Percentiles rank a stretch among this genome's conserved stretches.
These are phyloP conservation scores for Triplophysa rosa DNA, from an alignment of 2,113 vertebrate genomes.

Conservation along the genomic window DNA sequence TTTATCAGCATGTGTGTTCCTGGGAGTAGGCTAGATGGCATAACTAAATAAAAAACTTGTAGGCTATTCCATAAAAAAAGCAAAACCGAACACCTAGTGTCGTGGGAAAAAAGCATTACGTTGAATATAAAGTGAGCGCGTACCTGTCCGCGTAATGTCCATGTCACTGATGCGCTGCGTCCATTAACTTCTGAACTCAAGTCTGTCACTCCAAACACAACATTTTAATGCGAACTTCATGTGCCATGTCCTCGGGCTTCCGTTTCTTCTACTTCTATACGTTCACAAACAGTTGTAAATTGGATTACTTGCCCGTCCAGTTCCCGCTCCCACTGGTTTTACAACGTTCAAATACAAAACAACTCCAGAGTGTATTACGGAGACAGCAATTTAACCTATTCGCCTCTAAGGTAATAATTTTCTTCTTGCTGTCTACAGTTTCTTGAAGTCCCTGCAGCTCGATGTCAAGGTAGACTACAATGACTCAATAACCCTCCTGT, in stretches of 20 bases:
- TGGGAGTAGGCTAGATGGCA: too few species aligned
- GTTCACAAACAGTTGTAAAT: slow-evolving; percentile 4
- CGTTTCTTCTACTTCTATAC: background rate
- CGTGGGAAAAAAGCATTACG: too few species aligned
- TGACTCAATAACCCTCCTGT: background rate
- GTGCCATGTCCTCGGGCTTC: background rate
- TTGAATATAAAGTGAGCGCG: slow-evolving; percentile 19
- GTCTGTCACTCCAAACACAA: slow-evolving; percentile 10
- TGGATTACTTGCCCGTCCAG: background rate
- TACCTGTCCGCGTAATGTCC: slow-evolving; percentile 29
- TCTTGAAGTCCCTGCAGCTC: background rate
- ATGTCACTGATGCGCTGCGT: slow-evolving; percentile 5
- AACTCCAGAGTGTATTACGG: background rate
- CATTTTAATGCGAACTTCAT: background rate
- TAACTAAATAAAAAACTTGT: too few species aligned
- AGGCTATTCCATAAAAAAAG: too few species aligned
- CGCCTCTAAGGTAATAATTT: background rate
- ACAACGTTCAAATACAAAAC: background rate
- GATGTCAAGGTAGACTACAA: background rate
- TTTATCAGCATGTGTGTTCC: too few species aligned
- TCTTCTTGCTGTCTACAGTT: background rate
- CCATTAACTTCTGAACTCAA: background rate
- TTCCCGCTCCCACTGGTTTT: background rate
- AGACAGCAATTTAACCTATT: background rate
- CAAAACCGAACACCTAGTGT: background rate